Percentiles rank a stretch among this genome's conserved stretches.
Evolutionary conservation across 2,888 invertebrate species (phyloP).

Genomic region (Uropetala carovei): DNA sequence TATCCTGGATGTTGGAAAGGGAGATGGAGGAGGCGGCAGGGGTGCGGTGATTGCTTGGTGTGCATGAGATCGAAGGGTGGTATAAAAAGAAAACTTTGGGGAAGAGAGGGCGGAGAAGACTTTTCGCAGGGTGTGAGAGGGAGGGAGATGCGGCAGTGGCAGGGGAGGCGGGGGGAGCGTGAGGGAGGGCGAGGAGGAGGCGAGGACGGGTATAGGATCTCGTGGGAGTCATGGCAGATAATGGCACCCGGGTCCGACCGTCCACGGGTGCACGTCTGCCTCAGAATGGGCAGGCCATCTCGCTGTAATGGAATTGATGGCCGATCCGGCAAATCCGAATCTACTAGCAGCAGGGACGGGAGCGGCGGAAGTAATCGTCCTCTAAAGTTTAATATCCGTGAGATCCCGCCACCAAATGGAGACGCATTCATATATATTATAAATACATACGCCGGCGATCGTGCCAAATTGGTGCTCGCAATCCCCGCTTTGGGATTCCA

Average conservation of each 20-base stretch:
- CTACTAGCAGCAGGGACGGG: slow-evolving; percentile 23
- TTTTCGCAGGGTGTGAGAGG: not conserved
- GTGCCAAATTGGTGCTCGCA: slow-evolving; percentile 50
- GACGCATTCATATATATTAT: slow-evolving; percentile 54
- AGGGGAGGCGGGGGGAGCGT: no score
- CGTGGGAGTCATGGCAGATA: slow-evolving; percentile 54
- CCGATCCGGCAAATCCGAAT: slow-evolving; percentile 59
- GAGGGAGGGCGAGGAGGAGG: not conserved
- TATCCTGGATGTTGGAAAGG: not conserved
- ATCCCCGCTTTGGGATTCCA: slow-evolving; percentile 50
- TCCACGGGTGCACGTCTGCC: slow-evolving; percentile 36
- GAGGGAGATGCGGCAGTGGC: not conserved
- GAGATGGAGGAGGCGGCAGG: not conserved
- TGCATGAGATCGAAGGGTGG: not conserved
- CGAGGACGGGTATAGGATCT: not conserved
- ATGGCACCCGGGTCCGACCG: not conserved
- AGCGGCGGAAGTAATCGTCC: slow-evolving; percentile 40
- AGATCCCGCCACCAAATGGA: slow-evolving; percentile 27
- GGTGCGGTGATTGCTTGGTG: slow-evolving; percentile 48
- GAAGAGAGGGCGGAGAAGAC: not conserved
- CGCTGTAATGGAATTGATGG: slow-evolving; percentile 56
- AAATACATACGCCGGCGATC: slow-evolving; percentile 53
- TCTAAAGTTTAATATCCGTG: slow-evolving; percentile 61
- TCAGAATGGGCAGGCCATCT: slow-evolving; percentile 42
- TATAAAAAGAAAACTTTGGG: not conserved